A percentile compares a stretch with the other conserved stretches of the same genome.
phyloP scores from a whole-genome alignment of 2,797 vertebrate genomes.

The Scolopax bukidnonensis region DNA sequence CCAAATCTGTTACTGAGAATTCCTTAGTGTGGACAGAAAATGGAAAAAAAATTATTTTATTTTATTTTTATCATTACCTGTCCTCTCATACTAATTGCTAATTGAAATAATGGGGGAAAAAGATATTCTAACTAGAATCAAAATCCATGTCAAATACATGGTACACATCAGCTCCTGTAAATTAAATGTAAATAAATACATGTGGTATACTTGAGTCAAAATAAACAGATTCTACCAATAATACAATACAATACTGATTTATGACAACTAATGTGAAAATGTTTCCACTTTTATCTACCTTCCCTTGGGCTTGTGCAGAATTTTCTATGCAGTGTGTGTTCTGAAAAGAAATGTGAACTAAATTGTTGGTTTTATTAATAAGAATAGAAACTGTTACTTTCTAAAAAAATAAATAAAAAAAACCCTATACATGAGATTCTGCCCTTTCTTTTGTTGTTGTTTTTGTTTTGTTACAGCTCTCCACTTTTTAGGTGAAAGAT shows the following conservation, averaged over 20 bases:
- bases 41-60: not conserved
- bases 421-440: not conserved
- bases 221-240: not conserved
- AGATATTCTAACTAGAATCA: not conserved
- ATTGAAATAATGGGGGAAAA: not conserved
- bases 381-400: not conserved
- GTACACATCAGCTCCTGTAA: not conserved
- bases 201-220: not conserved
- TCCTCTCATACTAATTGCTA: not conserved
- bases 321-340: not conserved
- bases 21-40: not conserved
- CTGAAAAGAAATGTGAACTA: not conserved
- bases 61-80: not conserved
- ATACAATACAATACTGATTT: not conserved
- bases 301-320: not conserved
- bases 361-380: not conserved
- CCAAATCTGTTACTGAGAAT: not conserved
- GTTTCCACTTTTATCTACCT: not conserved
- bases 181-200: not conserved
- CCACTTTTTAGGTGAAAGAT: not conserved
- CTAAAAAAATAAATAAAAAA: not conserved
- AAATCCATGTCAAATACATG: not conserved
- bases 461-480: not conserved
- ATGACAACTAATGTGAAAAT: not conserved
- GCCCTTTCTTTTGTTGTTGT: not conserved